These are phyloP conservation scores for Drosophila kepulauana DNA, from an alignment of 1,140 invertebrate species.

Conservation along the genomic window DNA sequence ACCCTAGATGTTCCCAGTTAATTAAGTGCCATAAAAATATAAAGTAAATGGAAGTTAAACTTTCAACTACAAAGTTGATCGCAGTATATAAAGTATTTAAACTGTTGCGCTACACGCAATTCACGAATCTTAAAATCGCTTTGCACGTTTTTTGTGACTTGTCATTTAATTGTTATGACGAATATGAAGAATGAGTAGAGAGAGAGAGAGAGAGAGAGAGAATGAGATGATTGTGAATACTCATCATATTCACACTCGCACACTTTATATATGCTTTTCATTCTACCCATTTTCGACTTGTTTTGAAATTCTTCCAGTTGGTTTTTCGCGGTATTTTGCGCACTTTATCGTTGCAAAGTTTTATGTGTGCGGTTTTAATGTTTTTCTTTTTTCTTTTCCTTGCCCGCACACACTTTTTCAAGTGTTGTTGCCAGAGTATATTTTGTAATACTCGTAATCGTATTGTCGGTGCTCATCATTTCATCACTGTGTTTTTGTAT, in stretches of 20 bases:
- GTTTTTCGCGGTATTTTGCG: constrained; percentile 44
- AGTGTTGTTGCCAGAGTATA: constrained; percentile 19
- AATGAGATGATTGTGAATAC: too few species aligned
- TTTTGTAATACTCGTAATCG: constrained; percentile 62
- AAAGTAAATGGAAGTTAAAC: neutral
- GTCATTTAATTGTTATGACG: constrained; percentile 37
- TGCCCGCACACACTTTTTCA: neutral
- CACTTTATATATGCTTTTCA: constrained; percentile 22
- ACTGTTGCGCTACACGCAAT: constrained; percentile 16
- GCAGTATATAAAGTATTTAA: neutral
- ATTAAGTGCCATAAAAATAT: neutral
- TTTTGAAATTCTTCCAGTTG: constrained; percentile 6
- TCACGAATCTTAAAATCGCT: constrained; percentile 20
- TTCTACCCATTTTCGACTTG: constrained; percentile 5
- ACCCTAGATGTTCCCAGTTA: neutral
- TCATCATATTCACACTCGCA: neutral
- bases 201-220: too few species aligned
- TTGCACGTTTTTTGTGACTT: constrained; percentile 33
- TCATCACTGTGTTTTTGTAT: constrained; percentile 36
- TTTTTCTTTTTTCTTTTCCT: constrained; percentile 9
- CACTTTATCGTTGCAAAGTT: constrained; percentile 50
- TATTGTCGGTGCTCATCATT: constrained; percentile 38
- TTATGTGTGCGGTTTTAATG: constrained; percentile 56
- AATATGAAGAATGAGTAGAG: neutral
- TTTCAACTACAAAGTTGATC: constrained; percentile 23